Evolutionary conservation across 2,113 vertebrate genomes (phyloP), one percentile per base, ranked within the genome.

Genomic region (Cyanoramphus novaezelandiae): DNA sequence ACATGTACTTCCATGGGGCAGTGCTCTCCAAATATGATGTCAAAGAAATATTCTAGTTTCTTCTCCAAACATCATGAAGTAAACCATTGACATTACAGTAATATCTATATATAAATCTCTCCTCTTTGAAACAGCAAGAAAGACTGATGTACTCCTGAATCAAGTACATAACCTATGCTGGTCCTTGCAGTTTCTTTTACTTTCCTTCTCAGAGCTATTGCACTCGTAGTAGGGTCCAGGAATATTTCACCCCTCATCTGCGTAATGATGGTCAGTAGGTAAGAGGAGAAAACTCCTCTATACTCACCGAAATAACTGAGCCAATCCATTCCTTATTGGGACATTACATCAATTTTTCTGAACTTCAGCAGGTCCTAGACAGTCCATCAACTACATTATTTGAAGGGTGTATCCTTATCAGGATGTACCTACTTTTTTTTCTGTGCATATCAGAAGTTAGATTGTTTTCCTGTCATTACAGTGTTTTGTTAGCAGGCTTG

Each of bases 291-390:
- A 69, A 37, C 4, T n/a, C n/a, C n/a, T n/a, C 2, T 52, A 13
- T 9, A 49, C 2, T 46, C 9, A 44, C 4, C 4, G 25, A 72
- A 80, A n/a, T 25, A 74, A 29, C 29, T 33, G 4, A 41, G 60
- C 9, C 2, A 17, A 7, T 41, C 6, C 3, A 1, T 46, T 57
- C 18, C 5, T 37, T 53, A 25, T 2, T 41, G 11, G 12, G 28
- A 21, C 4, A 52, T 60, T 5, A 0, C 18, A 65, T 11, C 6
- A 14, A 17, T 55, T 78, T 89, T 59, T 49, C 19, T 63, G 20
- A 57, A 4, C 12, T 57, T 64, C 35, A 39, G 14, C 41, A 88
- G 50, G 18, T 75, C 8, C 7, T n/a, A 55, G 16, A 19, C 12
- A 4, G 15, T 72, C 5, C 17, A 27, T 27, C 43, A 55, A 9